These are phyloP conservation scores for Calephelis perditalis DNA, from an alignment of 2,888 invertebrate species.

Conservation along the genomic window DNA sequence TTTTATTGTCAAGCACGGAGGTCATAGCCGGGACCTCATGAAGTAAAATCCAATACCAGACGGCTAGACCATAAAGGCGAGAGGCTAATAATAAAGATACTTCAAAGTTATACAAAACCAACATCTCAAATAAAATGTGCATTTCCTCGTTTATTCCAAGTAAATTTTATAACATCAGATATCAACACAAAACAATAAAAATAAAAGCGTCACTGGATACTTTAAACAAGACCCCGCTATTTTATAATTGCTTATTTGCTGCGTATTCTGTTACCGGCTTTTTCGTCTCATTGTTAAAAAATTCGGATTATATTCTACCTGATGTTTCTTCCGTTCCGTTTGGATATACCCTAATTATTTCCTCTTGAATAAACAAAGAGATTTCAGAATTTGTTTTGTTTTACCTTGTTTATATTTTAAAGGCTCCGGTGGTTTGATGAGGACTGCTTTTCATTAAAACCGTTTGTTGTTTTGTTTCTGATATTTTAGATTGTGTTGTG, in stretches of 20 bases:
- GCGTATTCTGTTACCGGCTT: conserved; percentile 39
- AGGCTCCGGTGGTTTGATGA: conserved; percentile 23
- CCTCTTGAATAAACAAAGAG: conserved; percentile 64
- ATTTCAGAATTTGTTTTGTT: conserved; percentile 37
- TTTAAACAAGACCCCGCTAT: conserved; percentile 49
- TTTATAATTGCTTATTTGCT: conserved; percentile 71
- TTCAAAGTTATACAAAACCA: no score
- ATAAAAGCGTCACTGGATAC: conserved; percentile 46
- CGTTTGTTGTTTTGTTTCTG: conserved; percentile 14
- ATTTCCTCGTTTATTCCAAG: background rate
- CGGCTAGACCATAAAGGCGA: no score
- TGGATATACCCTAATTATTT: conserved; percentile 67
- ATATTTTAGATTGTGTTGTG: background rate
- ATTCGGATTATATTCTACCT: conserved; percentile 63
- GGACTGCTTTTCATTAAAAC: conserved; percentile 18
- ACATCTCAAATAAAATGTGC: no score
- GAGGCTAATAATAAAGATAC: no score
- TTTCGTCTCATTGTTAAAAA: conserved; percentile 53
- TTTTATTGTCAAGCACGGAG: no score
- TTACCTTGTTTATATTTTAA: conserved; percentile 28
- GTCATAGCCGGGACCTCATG: no score
- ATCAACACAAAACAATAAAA: background rate
- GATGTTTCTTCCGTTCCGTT: conserved; percentile 52
- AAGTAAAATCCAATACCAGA: no score
- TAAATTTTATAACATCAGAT: background rate